A percentile compares a stretch with the other conserved stretches of the same genome.
These are phyloP conservation scores for Falco columbarius DNA, from an alignment of 2,797 vertebrate species.

Conservation along the genomic window DNA sequence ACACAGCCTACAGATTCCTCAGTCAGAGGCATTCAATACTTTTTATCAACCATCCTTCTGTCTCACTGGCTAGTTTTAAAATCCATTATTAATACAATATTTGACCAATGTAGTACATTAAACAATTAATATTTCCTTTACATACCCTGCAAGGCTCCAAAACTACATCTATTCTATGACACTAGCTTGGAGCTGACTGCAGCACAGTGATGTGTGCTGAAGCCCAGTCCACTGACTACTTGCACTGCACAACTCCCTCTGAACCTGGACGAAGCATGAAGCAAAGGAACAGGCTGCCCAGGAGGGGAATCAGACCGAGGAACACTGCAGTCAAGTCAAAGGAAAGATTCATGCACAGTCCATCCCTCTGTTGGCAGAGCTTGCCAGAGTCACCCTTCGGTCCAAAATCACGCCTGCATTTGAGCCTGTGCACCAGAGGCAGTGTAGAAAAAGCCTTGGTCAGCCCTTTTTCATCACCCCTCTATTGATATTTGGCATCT, in stretches of 20 bases:
- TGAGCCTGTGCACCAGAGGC: neutral
- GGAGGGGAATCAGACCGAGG: accelerated
- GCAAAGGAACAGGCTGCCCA: neutral
- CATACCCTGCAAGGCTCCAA: neutral
- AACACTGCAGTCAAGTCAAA: neutral
- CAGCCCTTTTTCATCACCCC: neutral
- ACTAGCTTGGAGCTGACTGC: neutral
- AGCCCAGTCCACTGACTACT: neutral
- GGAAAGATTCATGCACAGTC: neutral
- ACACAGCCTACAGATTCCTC: neutral
- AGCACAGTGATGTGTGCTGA: neutral
- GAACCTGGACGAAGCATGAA: neutral
- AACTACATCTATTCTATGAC: neutral
- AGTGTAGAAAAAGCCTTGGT: neutral
- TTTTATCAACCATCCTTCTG: neutral
- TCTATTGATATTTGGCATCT: neutral
- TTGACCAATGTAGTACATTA: neutral
- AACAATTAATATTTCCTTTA: neutral
- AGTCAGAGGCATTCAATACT: neutral
- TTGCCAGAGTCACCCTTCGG: neutral
- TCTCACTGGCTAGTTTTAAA: neutral
- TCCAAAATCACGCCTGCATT: neutral
- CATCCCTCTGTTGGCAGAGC: neutral
- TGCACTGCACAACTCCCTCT: neutral
- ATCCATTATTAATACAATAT: neutral